A percentile compares a stretch with the other conserved stretches of the same genome.
Conservation (phyloP, 2,888 invertebrate genomes). For the Notodonta ziczac region DNA sequence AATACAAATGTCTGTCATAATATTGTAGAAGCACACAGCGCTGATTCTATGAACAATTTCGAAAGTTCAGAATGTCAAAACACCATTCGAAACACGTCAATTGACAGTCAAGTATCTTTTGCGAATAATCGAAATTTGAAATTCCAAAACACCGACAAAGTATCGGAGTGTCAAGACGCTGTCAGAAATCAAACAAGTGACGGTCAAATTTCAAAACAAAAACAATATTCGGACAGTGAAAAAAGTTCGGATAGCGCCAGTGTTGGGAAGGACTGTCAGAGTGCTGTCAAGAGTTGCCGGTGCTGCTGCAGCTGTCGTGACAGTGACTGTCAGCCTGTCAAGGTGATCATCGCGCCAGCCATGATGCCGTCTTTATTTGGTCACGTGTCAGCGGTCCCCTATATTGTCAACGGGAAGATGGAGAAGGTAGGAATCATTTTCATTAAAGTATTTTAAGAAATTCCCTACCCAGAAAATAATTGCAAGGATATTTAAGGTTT, state of each 20-base stretch:
- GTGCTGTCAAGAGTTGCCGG: conserved; percentile 43
- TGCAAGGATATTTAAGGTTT: too few species aligned
- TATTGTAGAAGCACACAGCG: conserved; percentile 26
- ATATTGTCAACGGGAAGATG: conserved; percentile 60
- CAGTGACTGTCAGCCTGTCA: conserved; percentile 53
- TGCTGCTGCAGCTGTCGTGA: conserved; percentile 22
- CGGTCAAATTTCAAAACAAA: not conserved
- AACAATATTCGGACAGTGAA: not conserved
- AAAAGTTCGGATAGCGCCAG: not conserved
- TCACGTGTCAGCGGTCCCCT: conserved; percentile 63
- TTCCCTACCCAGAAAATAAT: too few species aligned
- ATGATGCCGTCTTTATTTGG: conserved; percentile 75
- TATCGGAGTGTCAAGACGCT: not conserved
- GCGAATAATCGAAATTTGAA: not conserved
- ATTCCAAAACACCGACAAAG: not conserved
- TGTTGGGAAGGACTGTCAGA: conserved; percentile 10
- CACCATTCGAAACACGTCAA: not conserved
- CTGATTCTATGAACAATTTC: conserved; percentile 54
- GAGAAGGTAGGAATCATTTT: conserved; percentile 59
- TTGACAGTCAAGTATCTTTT: not conserved
- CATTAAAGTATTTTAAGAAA: too few species aligned
- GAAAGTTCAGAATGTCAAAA: conserved; percentile 16
- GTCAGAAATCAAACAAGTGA: not conserved
- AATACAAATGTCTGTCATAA: conserved; percentile 11
- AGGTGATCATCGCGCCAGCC: conserved; percentile 73